These are phyloP conservation scores for Pachyuromys duprasi DNA, from an alignment of 2,797 vertebrate species.

Conservation along the genomic window DNA sequence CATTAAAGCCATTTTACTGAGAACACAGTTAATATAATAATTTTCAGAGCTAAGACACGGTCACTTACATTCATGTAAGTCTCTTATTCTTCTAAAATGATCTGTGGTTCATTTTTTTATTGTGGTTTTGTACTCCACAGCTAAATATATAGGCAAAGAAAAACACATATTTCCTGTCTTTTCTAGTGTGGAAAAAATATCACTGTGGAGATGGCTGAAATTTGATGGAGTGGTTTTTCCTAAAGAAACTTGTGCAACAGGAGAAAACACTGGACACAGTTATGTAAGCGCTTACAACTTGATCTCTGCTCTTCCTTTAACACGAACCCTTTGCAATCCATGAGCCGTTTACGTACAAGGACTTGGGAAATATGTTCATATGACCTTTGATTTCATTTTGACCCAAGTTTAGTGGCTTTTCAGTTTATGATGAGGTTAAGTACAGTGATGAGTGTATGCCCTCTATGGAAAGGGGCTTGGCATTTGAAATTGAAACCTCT, in stretches of 20 bases:
- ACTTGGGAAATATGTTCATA: slow-evolving; percentile 17
- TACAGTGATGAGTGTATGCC: background rate
- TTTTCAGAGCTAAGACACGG: slow-evolving; percentile 35
- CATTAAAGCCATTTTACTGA: slow-evolving; percentile 21
- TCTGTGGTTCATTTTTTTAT: background rate
- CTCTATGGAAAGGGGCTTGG: background rate
- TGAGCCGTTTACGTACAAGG: background rate
- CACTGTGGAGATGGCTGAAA: background rate
- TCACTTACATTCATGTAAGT: background rate
- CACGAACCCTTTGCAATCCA: slow-evolving; percentile 32
- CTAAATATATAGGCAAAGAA: slow-evolving; percentile 25
- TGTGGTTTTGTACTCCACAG: background rate
- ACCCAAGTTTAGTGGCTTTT: slow-evolving; percentile 27
- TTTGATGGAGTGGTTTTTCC: background rate
- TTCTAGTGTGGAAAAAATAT: background rate
- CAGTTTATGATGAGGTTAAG: background rate
- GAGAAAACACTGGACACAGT: background rate
- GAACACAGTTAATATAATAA: background rate
- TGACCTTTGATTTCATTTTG: slow-evolving; percentile 38
- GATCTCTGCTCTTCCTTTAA: background rate
- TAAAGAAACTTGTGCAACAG: background rate
- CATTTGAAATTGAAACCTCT: slow-evolving; percentile 12
- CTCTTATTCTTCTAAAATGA: background rate
- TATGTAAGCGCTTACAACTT: background rate
- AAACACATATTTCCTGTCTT: background rate